Conservation (phyloP, 1,140 invertebrate species). For the Philopotamus ludificatus region DNA sequence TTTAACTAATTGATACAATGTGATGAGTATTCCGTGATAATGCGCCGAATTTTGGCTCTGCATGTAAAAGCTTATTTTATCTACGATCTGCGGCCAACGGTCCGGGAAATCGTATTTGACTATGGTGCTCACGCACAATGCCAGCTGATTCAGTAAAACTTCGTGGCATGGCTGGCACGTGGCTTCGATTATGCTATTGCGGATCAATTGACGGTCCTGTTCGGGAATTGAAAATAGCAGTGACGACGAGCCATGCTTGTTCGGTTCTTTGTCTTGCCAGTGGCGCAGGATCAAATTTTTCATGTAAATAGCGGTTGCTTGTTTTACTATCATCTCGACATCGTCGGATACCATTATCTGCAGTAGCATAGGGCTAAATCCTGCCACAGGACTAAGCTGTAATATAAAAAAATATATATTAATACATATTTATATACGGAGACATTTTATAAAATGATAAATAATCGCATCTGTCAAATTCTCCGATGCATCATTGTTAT, state of each 20-base stretch:
- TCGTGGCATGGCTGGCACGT: slow-evolving; percentile 89
- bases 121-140: slow-evolving; percentile 87
- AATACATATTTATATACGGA: too few species aligned
- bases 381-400: slow-evolving; percentile 93
- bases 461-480: too few species aligned
- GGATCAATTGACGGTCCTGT: slow-evolving; percentile 90
- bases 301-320: slow-evolving; percentile 95
- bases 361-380: slow-evolving; percentile 89
- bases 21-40: slow-evolving; percentile 90
- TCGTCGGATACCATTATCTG: slow-evolving; percentile 91
- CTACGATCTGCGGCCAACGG: slow-evolving; percentile 92
- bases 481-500: too few species aligned
- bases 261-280: slow-evolving; percentile 81
- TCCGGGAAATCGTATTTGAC: slow-evolving; percentile 96
- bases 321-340: slow-evolving; percentile 87
- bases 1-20: slow-evolving; percentile 93
- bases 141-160: slow-evolving; percentile 84
- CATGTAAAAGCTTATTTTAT: slow-evolving; percentile 78
- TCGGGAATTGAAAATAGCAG: slow-evolving; percentile 89
- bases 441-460: too few species aligned
- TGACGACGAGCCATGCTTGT: slow-evolving; percentile 55
- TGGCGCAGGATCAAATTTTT: slow-evolving; percentile 90
- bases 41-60: slow-evolving; percentile 71
- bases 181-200: slow-evolving; percentile 92
- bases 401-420: slow-evolving; percentile 11